Conservation (phyloP, 2,113 vertebrate genomes). For the Serinus canaria region DNA sequence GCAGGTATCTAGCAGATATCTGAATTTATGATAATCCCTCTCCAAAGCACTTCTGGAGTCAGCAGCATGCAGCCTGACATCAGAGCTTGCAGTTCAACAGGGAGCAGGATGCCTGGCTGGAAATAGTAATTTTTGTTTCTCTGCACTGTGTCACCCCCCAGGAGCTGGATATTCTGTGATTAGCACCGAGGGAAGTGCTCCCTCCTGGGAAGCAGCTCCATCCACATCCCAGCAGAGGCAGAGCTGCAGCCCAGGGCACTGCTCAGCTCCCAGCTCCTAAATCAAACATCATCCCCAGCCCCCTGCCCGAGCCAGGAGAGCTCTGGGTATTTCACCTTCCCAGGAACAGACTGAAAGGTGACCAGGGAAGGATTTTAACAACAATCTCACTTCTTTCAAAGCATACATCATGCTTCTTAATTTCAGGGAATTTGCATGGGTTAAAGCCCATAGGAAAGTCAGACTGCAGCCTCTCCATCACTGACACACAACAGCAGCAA, state of each 20-base stretch:
- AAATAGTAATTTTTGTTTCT: not conserved
- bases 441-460: not conserved
- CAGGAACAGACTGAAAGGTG: rapidly evolving
- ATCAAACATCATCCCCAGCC: not conserved
- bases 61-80: not conserved
- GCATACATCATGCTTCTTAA: rapidly evolving
- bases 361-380: not conserved
- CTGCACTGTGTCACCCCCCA: not conserved
- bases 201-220: not conserved
- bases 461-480: not conserved
- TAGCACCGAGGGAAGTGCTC: not conserved
- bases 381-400: not conserved
- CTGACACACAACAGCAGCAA: not conserved
- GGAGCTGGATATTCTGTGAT: not conserved
- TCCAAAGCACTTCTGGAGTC: not conserved
- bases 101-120: not conserved
- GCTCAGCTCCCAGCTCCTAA: rapidly evolving
- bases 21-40: not conserved
- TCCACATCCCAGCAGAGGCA: rapidly evolving
- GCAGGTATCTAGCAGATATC: not conserved
- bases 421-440: not conserved
- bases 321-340: not conserved
- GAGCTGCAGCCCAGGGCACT: not conserved
- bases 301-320: rapidly evolving
- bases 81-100: not conserved